Evolutionary conservation across 2,113 vertebrate genomes (phyloP).

Genomic region (Bos javanicus): DNA sequence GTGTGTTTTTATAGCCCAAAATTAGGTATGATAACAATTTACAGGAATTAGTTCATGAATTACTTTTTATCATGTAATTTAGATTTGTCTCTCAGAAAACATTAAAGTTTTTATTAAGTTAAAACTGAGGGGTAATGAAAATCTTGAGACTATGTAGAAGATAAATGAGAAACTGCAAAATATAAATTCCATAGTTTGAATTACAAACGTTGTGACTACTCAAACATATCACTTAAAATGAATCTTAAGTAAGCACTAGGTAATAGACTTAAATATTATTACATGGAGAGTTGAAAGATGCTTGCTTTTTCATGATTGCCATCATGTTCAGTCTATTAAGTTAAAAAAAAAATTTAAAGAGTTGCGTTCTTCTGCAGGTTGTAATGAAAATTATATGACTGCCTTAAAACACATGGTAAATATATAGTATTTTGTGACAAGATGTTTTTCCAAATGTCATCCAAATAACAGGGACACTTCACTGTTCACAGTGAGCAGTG

Average conservation of each 20-base stretch:
- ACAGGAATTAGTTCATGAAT: neutral
- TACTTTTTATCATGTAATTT: constrained; percentile 50
- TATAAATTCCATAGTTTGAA: neutral
- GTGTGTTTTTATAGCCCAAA: neutral
- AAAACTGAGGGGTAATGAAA: neutral
- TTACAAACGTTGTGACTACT: neutral
- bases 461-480: neutral
- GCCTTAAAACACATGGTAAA: neutral
- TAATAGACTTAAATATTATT: neutral
- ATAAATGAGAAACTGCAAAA: neutral
- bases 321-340: neutral
- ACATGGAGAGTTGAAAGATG: neutral
- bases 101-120: neutral
- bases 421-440: neutral
- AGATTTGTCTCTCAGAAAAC: constrained; percentile 24
- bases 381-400: neutral
- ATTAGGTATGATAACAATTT: constrained; percentile 35
- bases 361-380: neutral
- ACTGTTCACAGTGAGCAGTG: neutral
- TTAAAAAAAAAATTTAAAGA: neutral
- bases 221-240: neutral
- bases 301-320: neutral
- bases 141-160: neutral
- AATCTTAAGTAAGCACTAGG: neutral
- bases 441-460: neutral